Evolutionary conservation across 2,888 invertebrate genomes (phyloP), one percentile per base, ranked within the genome.

Genomic region (Timandra comae): DNA sequence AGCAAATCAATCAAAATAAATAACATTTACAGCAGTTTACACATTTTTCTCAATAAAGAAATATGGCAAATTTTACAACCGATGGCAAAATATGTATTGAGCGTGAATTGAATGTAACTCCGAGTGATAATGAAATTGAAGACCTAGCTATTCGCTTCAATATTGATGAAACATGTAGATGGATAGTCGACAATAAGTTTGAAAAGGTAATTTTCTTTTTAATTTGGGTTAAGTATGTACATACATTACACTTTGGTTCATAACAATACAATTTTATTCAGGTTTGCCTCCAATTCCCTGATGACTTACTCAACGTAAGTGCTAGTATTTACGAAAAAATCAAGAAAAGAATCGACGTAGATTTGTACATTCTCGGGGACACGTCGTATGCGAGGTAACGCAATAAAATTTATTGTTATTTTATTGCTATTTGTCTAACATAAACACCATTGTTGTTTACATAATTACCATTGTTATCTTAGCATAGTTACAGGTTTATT

Each of bases 221-320:
- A 7, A 9, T 22, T 8, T 22, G 8, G 22, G 8, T 8, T n/a
- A n/a, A n/a, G n/a, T n/a, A n/a, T n/a, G n/a, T n/a, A n/a, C n/a
- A n/a, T n/a, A n/a, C n/a, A n/a, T n/a, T n/a, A n/a, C n/a, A n/a
- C n/a, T n/a, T n/a, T n/a, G n/a, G n/a, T n/a, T n/a, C n/a, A n/a
- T n/a, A n/a, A n/a, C n/a, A n/a, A n/a, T n/a, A n/a, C n/a, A n/a
- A n/a, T 24, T 24, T 12, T 49, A 44, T 34, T 12, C 57, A 96
- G 96, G 91, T 96, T 20, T 96, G 96, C 45, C 82, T 98, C 25
- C 98, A 98, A 85, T 96, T 98, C 73, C 96, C 97, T 5, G 97
- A 98, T 77, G 87, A 90, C 29, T 82, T 95, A 34, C 78, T 97
- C 33, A 61, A 74, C 11, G 88, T 92, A 59, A 91, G 96, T 36